Evolutionary conservation across 2,888 invertebrate genomes (phyloP).

Genomic region (Galerucella calmariensis): DNA sequence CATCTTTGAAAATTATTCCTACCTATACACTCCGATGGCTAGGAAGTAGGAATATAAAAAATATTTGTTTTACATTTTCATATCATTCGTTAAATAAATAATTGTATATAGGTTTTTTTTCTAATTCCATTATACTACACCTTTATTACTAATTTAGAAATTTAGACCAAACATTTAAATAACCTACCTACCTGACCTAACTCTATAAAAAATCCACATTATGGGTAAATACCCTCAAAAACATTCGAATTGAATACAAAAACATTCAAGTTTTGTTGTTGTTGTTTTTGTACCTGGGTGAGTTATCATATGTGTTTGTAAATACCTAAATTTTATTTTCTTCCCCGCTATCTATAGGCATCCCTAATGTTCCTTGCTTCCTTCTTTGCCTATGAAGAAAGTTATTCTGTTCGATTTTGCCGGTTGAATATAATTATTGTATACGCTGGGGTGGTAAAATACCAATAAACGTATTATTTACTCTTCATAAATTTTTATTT

Average conservation of each 20-base stretch:
- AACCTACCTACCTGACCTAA: too few species aligned
- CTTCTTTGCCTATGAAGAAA: constrained; percentile 2
- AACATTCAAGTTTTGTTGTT: too few species aligned
- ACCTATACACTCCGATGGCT: neutral
- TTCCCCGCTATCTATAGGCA: constrained; percentile 2
- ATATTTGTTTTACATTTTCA: constrained; percentile 13
- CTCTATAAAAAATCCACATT: constrained; percentile 1
- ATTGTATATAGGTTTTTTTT: too few species aligned
- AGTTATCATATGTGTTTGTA: too few species aligned
- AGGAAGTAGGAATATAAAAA: constrained; percentile 10
- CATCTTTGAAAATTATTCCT: neutral
- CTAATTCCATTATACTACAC: too few species aligned
- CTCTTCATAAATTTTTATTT: too few species aligned
- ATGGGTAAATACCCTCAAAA: neutral
- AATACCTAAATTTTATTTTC: constrained; percentile 9
- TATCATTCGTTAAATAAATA: neutral
- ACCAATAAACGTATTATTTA: neutral
- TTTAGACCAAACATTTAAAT: too few species aligned
- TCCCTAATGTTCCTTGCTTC: constrained; percentile 13
- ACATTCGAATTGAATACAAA: too few species aligned
- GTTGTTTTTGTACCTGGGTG: too few species aligned
- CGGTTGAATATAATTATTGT: constrained; percentile 19
- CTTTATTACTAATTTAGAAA: neutral
- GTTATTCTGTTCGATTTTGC: constrained; percentile 14
- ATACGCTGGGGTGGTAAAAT: constrained; percentile 22